A percentile compares a stretch with the other conserved stretches of the same genome.
Conservation (phyloP, 2,888 invertebrate genomes). For the Scotopteryx bipunctaria region DNA sequence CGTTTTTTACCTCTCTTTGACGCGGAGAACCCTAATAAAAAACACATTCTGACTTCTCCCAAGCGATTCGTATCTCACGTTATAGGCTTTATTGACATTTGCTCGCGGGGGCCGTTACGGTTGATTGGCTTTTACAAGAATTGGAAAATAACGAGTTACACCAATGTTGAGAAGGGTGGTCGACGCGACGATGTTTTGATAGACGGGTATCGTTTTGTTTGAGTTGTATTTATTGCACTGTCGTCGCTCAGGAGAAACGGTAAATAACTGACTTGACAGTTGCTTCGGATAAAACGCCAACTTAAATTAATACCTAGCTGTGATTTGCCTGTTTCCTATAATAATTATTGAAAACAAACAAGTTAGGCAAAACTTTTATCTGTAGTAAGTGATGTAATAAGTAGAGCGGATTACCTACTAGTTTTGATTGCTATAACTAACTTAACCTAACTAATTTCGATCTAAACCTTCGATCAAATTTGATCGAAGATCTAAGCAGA, state of each 20-base stretch:
- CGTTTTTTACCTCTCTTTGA: constrained; percentile 39
- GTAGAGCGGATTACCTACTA: too few species aligned
- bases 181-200: constrained; percentile 7
- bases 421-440: too few species aligned
- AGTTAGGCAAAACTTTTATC: too few species aligned
- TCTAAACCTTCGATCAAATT: too few species aligned
- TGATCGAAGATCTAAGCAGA: too few species aligned
- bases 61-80: constrained; percentile 52
- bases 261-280: too few species aligned
- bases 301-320: too few species aligned
- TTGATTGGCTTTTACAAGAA: constrained; percentile 72
- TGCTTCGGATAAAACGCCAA: too few species aligned
- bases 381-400: too few species aligned
- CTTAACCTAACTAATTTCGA: too few species aligned
- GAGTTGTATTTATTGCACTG: background rate
- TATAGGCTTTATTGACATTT: constrained; percentile 62
- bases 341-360: too few species aligned
- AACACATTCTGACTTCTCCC: constrained; percentile 54
- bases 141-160: constrained; percentile 59
- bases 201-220: background rate
- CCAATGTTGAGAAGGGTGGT: constrained; percentile 9
- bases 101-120: constrained; percentile 56
- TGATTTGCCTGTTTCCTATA: too few species aligned
- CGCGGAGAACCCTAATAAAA: constrained; percentile 50
- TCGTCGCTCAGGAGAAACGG: background rate